Base-by-base conservation (phyloP, 1,140 invertebrate genomes). In the Paraescarpia echinospica region DNA sequence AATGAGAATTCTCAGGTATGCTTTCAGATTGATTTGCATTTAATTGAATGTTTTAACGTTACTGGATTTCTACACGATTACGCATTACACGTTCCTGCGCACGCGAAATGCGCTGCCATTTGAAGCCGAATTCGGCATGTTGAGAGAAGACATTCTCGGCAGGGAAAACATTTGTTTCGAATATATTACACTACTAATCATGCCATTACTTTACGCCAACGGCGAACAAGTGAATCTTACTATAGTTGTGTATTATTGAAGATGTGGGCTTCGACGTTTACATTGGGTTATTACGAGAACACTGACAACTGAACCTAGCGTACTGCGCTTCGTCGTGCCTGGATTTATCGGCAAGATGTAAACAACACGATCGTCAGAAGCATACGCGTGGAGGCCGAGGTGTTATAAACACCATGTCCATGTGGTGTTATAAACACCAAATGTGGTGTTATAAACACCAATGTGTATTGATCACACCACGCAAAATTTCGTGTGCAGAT, bases 1-100 rank as follows among this genome's bases (percentile, higher is more conserved):
- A 77, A 77, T 27, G 59, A 77, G 59, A 77, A 77, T 77, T 77
- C 59, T 77, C 59, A 77, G 59, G 59, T 77, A 77, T 77, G 59
- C 12, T 27, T 77, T 4, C 22, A 27, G 14, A 77, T 77, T 77
- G 59, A 5, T 77, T 77, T 77, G 9, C 22, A 77, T 22, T 77
- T 77, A 77, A 14, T 12, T 77, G 22, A 77, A 77, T 27, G 59
- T 77, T 18, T 77, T 27, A 77, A 18, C 59, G 27, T 18, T 77
- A 22, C 59, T 31, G 27, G 59, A 77, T 27, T 77, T 27, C 2
- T 77, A 77, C 27, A 77, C 22, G 27, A 77, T 77, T 77, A 14
- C 59, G 59, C 59, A 77, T 77, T 77, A 77, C 59, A 77, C 59
- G 59, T 27, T 31, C 27, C 9, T 27, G 27, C 59, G 14, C 59